Percentiles rank a stretch among this genome's conserved stretches.
Conservation (phyloP, 2,113 vertebrate species). For the Triplophysa dalaica region DNA sequence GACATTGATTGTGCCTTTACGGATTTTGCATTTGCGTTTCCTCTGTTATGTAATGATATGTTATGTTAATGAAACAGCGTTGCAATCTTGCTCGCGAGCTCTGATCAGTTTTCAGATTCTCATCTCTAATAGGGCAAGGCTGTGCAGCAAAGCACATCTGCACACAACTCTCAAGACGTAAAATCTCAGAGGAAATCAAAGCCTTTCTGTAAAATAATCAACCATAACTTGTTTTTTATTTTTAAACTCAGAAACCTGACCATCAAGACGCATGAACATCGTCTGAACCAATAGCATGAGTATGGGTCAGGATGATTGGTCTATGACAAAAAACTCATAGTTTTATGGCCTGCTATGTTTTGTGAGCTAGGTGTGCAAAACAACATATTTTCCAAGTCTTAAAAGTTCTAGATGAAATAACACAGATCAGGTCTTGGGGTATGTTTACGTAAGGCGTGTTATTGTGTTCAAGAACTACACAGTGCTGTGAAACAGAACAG, state of each 20-base stretch:
- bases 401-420: too few relatives aligned
- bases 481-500: too few relatives aligned
- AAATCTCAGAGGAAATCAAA: background rate
- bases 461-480: too few relatives aligned
- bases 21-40: background rate
- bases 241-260: too few relatives aligned
- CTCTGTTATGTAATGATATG: background rate
- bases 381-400: too few relatives aligned
- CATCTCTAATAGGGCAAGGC: background rate
- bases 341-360: background rate
- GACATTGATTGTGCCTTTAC: background rate
- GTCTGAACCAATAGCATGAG: too few relatives aligned
- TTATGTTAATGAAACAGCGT: constrained; percentile 2
- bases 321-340: background rate
- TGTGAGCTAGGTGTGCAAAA: too few relatives aligned
- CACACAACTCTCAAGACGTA: background rate
- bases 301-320: background rate
- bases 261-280: too few relatives aligned
- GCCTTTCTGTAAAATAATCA: background rate
- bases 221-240: background rate
- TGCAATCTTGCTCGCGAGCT: background rate
- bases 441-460: too few relatives aligned
- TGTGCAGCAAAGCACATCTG: constrained; percentile 7
- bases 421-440: too few relatives aligned
- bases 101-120: background rate